Percentiles rank a stretch among this genome's conserved stretches.
phyloP scores from a whole-genome alignment of 2,113 vertebrate species.

The Lipophrys pholis region DNA sequence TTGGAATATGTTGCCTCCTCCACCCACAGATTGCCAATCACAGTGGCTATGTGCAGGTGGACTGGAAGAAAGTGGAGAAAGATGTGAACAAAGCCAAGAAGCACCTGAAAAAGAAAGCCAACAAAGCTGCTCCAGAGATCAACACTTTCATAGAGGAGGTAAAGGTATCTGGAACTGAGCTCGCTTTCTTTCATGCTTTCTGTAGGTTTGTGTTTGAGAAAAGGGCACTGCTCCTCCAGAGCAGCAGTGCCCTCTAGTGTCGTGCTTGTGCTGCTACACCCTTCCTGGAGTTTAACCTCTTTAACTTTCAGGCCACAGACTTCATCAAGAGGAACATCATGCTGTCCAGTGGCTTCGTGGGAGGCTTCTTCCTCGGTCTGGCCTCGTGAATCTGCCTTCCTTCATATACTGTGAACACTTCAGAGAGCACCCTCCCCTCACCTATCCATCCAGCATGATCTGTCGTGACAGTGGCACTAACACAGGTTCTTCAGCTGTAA shows the following conservation, averaged over 20 bases:
- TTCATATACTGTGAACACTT: slow-evolving; percentile 50
- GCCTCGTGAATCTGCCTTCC: slow-evolving; percentile 85
- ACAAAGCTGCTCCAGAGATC: slow-evolving; percentile 96
- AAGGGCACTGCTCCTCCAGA: background rate
- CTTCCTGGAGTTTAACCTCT: background rate
- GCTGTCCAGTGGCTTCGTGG: slow-evolving; percentile 95
- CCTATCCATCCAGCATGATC: slow-evolving; percentile 40
- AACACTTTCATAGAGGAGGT: slow-evolving; percentile 97
- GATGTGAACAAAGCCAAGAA: slow-evolving; percentile 98
- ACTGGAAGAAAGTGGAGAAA: slow-evolving; percentile 99
- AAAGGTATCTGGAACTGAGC: slow-evolving; percentile 74
- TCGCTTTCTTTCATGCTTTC: slow-evolving; percentile 33
- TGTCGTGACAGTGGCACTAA: slow-evolving; percentile 44
- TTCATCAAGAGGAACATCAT: slow-evolving; percentile 98
- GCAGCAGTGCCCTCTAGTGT: slow-evolving; percentile 64
- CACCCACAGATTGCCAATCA: slow-evolving; percentile 93
- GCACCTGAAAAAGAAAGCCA: slow-evolving; percentile 95
- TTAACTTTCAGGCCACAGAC: slow-evolving; percentile 89
- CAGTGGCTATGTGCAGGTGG: slow-evolving; percentile 95
- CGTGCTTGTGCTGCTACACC: slow-evolving; percentile 4
- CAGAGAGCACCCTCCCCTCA: slow-evolving; percentile 30
- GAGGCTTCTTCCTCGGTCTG: slow-evolving; percentile 96
- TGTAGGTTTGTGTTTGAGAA: background rate
- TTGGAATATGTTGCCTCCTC: background rate
- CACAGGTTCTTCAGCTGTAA: background rate